Evolutionary conservation across 2,888 invertebrate genomes (phyloP).

Genomic region (Euzetes globulus): DNA sequence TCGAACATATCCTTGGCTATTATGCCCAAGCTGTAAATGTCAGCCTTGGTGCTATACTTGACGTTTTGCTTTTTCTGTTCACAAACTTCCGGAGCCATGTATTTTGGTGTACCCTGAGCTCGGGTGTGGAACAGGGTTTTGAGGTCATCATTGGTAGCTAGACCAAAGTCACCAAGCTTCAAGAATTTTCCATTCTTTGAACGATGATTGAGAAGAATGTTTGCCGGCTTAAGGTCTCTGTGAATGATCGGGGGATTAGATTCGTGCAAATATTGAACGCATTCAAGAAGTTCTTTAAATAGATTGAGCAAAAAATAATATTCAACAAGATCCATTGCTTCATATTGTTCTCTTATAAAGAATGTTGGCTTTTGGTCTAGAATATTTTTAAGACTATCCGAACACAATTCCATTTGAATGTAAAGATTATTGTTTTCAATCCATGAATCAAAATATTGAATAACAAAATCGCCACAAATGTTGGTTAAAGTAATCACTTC

Average conservation of each 20-base stretch:
- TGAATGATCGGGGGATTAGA: neutral
- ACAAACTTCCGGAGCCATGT: neutral
- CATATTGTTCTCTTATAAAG: neutral
- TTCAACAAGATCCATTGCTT: neutral
- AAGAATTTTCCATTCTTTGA: neutral
- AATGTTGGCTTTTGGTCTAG: neutral
- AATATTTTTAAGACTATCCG: neutral
- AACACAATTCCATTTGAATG: constrained; percentile 22
- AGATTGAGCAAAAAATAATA: neutral
- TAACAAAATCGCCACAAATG: neutral
- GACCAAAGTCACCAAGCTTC: neutral
- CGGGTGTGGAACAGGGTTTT: neutral
- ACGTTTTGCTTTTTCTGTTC: too few relatives aligned
- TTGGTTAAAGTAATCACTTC: neutral
- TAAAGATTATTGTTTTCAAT: neutral
- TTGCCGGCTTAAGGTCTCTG: neutral
- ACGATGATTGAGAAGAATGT: neutral
- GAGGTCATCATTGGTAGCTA: neutral
- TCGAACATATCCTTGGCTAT: neutral
- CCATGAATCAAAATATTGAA: neutral
- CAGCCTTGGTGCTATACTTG: neutral
- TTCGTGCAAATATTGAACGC: neutral
- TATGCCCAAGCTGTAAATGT: neutral
- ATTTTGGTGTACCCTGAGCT: neutral
- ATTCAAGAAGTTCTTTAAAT: neutral